Base-by-base conservation (phyloP, 2,113 vertebrate species). In the Leuciscus idus region DNA sequence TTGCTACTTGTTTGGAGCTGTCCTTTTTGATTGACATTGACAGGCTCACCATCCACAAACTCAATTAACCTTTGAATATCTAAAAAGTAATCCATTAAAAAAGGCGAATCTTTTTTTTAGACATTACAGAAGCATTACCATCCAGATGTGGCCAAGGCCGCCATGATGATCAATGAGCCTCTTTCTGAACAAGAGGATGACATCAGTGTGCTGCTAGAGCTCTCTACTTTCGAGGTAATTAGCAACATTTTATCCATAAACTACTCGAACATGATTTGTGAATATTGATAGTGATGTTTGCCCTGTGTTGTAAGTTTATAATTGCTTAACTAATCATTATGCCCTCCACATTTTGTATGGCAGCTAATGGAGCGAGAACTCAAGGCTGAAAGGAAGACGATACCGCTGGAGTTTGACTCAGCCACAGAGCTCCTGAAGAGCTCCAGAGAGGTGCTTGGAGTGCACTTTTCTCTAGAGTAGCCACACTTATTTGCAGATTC, bases 101-200 rank as follows among this genome's bases (percentile, higher is more conserved):
- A 75, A 77, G 0, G 36, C 13, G 2, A 6, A 50, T 66, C 43
- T 46, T 43, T 74, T 15, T 13, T 21, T 2, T 89, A 99, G 98
- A 92, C 95, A 0, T 94, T 99, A 23, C 98, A 99, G 94, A 96
- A 82, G 43, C 98, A 99, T 91, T 98, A 97, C 89, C 95, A 99
- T 85, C 97, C 98, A 0, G 96, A 97, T 73, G 97, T 99, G 88
- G 94, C 96, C 88, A 96, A 92, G 89, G 95, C 95, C 7, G 98
- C 98, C 23, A 86, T 93, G 79, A 13, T 89, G 9, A 95, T 99
- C 89, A 99, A 94, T 90, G 95, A 94, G 10, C 91, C 93, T 0
- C 92, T 98, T 39, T 92, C 95, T 0, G 88, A 92, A 57, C 86
- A 94, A 0, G 97, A 99, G 86, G 95, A 94, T 6, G 96, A 97